Evolutionary conservation across 2,113 vertebrate genomes (phyloP).

Genomic region (Oreotrochilus melanogaster): DNA sequence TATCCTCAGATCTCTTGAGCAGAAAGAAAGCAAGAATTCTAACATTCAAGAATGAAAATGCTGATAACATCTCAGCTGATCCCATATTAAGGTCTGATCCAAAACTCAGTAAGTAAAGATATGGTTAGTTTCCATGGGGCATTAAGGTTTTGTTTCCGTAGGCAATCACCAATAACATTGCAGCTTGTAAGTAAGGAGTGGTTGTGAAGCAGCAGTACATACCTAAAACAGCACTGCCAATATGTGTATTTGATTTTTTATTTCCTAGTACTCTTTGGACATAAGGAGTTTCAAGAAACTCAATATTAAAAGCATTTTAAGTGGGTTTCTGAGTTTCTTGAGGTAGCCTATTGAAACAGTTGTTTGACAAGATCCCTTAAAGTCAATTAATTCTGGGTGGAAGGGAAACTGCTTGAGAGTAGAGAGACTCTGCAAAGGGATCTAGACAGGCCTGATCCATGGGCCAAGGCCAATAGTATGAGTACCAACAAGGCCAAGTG

Average conservation of each 20-base stretch:
- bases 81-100: background rate
- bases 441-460: too few relatives aligned
- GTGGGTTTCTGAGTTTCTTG: background rate
- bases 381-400: background rate
- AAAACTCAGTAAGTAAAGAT: background rate
- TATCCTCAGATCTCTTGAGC: background rate
- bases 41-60: background rate
- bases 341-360: background rate
- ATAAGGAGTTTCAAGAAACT: background rate
- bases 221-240: background rate
- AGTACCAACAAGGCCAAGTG: too few relatives aligned
- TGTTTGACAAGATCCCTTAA: background rate
- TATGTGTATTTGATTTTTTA: background rate
- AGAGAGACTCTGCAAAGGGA: too few relatives aligned
- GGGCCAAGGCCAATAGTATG: too few relatives aligned
- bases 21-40: background rate
- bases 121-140: rapidly evolving
- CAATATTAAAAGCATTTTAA: background rate
- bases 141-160: background rate
- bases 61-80: background rate
- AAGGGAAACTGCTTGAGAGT: too few relatives aligned
- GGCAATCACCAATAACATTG: background rate
- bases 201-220: background rate
- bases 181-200: background rate
- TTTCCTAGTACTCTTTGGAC: background rate